Evolutionary conservation across 2,797 vertebrate genomes (phyloP).

Genomic region (Peromyscus melanophrys): DNA sequence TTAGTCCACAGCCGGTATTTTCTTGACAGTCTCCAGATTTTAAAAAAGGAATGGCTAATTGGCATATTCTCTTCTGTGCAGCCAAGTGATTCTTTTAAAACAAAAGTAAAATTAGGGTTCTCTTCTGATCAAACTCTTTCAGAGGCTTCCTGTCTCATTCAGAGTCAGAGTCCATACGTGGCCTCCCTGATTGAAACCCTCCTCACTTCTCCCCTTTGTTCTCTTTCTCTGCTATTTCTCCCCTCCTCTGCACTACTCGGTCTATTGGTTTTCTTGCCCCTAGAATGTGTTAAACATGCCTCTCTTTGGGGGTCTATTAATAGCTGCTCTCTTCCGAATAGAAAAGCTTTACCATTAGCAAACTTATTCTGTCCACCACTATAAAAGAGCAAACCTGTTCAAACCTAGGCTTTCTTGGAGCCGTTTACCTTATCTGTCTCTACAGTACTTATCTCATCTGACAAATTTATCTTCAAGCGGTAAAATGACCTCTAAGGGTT

Average conservation of each 20-base stretch:
- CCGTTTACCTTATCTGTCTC: constrained; percentile 45
- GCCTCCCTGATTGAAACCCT: neutral
- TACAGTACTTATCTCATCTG: constrained; percentile 39
- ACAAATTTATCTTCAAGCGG: neutral
- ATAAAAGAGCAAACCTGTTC: constrained; percentile 48
- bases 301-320: neutral
- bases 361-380: neutral
- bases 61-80: neutral
- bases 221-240: neutral
- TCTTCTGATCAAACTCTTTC: constrained; percentile 46
- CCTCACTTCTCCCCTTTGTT: neutral
- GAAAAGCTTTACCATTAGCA: constrained; percentile 54
- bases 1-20: neutral
- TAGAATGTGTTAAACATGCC: neutral
- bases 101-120: neutral
- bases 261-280: neutral
- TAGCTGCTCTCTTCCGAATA: neutral
- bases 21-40: constrained; percentile 37
- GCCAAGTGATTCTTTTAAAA: constrained; percentile 48
- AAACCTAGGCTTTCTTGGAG: neutral
- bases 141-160: neutral
- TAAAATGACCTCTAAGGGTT: constrained; percentile 44
- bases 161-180: constrained; percentile 18
- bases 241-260: neutral
- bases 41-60: constrained; percentile 29